Evolutionary conservation across 1,140 invertebrate genomes (phyloP), one percentile per base, ranked within the genome.

Genomic region (Pomacea maculata): DNA sequence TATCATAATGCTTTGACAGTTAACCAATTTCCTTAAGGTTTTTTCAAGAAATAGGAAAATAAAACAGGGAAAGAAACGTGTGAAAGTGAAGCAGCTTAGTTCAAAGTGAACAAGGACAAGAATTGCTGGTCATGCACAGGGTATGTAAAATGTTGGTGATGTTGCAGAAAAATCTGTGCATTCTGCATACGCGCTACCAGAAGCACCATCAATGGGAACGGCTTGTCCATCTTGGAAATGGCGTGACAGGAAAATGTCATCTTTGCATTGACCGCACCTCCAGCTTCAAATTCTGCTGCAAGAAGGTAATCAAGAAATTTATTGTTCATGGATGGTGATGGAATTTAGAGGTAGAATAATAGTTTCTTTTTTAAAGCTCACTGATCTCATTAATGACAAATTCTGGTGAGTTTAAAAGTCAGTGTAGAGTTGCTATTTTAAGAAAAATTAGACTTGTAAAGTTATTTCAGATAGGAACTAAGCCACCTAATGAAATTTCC

Each of bases 201-300:
- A 86, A 87, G 55, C 81, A 89, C 54, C 84, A 85, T 75, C 89
- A 90, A 82, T 90, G 88, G 88, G 75, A 86, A 29, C 84, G 85
- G 55, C n/a, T 88, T 55, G 80, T 82, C 12, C 86, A 88, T 63
- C 81, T 90, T 14, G 89, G 89, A 3, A 86, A 86, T 76, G 89
- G 89, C 34, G 87, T 87, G 80, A 84, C 87, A 29, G 89, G 89
- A 21, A 88, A 88, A 72, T 89, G 88, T 80, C 85, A 88, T 67
- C 76, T 90, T 21, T 87, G 87, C 10, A 86, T 79, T 57, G 89
- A 90, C 57, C 83, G 85, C 63, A 86, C 84, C 29, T 86, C 88
- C 67, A 86, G 88, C 11, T 89, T 86, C 78, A 85, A 85, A 67
- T 90, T 90, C 80, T 89, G 87, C 85, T 85, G 88, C 17, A 90